These are phyloP conservation scores for Bos indicus DNA, from an alignment of 2,113 vertebrate species.

Conservation along the genomic window DNA sequence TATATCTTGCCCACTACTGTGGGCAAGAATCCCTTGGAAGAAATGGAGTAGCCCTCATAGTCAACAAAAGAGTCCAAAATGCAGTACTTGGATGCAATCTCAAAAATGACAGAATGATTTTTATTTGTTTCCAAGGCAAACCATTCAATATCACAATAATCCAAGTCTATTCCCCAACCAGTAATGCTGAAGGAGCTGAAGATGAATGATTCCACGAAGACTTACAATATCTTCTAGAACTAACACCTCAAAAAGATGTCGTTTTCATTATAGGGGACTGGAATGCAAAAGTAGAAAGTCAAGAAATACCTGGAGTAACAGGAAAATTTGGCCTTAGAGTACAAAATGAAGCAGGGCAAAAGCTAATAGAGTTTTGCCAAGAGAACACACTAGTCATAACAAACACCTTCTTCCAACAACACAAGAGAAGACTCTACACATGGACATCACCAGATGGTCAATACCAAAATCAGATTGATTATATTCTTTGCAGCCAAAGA, in stretches of 20 bases:
- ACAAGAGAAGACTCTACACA: background rate
- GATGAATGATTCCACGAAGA: background rate
- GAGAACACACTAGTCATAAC: background rate
- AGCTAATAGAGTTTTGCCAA: background rate
- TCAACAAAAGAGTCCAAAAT: background rate
- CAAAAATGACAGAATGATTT: background rate
- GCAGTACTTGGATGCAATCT: background rate
- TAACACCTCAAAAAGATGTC: background rate
- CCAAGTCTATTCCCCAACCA: background rate
- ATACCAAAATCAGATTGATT: background rate
- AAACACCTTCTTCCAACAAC: background rate
- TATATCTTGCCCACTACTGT: background rate
- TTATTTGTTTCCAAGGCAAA: background rate
- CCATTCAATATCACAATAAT: background rate
- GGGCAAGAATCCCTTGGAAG: background rate
- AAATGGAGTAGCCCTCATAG: background rate
- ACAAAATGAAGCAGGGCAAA: background rate
- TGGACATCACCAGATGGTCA: background rate
- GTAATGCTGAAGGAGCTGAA: background rate
- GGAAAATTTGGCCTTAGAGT: background rate
- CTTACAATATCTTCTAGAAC: background rate
- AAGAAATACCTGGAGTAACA: background rate
- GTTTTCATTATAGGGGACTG: background rate
- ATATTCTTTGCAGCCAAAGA: background rate
- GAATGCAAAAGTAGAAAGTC: background rate